A percentile compares a stretch with the other conserved stretches of the same genome.
Conservation (phyloP, 2,113 vertebrate genomes). For the Ammodytes dubius region DNA sequence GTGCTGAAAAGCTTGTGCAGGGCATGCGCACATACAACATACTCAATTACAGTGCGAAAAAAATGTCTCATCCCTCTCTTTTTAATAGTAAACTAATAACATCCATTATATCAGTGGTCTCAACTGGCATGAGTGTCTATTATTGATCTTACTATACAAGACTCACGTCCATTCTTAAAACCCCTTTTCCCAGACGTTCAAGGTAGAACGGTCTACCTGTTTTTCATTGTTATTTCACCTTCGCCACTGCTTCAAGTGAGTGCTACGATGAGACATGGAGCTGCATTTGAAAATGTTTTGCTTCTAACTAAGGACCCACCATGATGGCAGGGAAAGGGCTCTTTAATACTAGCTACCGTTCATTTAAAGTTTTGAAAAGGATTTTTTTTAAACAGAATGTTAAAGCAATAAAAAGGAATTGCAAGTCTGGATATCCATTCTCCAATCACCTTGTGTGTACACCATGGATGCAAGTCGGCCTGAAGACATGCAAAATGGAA, state of each 20-base stretch:
- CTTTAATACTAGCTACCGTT: neutral
- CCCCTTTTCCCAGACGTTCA: neutral
- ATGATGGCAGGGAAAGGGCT: neutral
- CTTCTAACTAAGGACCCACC: neutral
- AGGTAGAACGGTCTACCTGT: neutral
- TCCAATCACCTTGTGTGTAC: neutral
- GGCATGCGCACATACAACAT: constrained; percentile 32
- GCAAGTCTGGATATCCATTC: neutral
- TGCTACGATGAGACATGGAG: neutral
- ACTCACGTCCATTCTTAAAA: neutral
- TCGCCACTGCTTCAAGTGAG: neutral
- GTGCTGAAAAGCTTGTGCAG: constrained; percentile 16
- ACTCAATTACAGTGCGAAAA: constrained; percentile 4
- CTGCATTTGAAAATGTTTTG: neutral
- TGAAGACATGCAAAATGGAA: constrained; percentile 10
- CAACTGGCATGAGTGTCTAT: too few species aligned
- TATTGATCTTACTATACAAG: neutral
- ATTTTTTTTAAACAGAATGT: neutral
- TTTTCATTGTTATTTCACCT: neutral
- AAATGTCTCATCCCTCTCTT: neutral
- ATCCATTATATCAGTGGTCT: neutral
- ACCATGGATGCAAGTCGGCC: constrained; percentile 17
- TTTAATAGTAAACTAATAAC: constrained; percentile 22
- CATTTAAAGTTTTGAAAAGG: neutral
- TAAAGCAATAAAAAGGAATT: constrained; percentile 6